Evolutionary conservation across 1,140 invertebrate genomes (phyloP), one percentile per base, ranked within the genome.

Genomic region (Drosophila kepulauana): DNA sequence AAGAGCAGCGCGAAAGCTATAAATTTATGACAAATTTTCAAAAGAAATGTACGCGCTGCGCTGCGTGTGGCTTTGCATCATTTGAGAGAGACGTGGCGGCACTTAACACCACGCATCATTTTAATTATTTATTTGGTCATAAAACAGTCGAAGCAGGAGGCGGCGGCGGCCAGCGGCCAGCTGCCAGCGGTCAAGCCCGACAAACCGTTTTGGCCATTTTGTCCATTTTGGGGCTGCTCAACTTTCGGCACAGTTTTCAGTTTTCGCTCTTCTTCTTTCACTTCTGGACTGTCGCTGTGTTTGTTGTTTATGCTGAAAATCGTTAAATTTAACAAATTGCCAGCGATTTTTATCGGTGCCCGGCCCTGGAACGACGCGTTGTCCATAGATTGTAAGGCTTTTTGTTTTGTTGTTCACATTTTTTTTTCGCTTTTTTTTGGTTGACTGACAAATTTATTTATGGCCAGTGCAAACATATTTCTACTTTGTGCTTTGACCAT

Each of bases 281-380:
- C 33, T 7, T 25, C 57, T 28, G 51, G 59, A 38, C 68, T 80
- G 49, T 52, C 56, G 49, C 28, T 11, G 15, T 38, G 67, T 77
- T n/a, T 82, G 54, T 62, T 63, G 65, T 54, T 75, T 67, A 64
- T 61, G 79, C 59, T 81, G 48, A 52, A 76, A 89, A 89, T 89
- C 85, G 85, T 89, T 89, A 89, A 89, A 89, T 89, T 89, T 89
- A 89, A 89, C 85, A 89, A 89, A 89, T 89, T 89, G 85, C 85
- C 85, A 79, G 62, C 67, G 85, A 89, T 89, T 89, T 89, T 89
- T 89, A 89, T 89, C 85, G 85, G 85, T 78, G 75, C 66, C 65
- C 67, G 57, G 81, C 74, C 82, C 81, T 86, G 80, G 84, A 70
- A 70, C 73, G 20, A 25, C 20, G 20, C 20, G 20, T 25, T 25